Evolutionary conservation across 2,888 invertebrate species (phyloP), one percentile per base, ranked within the genome.

Genomic region (Timema cristinae): DNA sequence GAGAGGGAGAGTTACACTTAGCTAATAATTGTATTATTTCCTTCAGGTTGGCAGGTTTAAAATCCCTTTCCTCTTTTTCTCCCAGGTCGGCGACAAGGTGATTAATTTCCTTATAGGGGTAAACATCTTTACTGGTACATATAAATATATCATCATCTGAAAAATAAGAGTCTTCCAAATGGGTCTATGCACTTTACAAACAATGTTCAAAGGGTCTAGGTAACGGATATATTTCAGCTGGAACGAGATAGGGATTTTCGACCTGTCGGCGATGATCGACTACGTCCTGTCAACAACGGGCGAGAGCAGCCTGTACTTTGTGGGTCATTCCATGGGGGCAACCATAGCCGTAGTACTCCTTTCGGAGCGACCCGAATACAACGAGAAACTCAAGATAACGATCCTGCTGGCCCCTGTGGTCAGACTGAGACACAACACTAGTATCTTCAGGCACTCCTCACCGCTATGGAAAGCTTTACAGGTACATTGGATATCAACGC

Each of bases 261-360:
- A 87, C 77, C 75, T 87, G 13, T 85, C 86, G 2, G 84, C 86
- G 0, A 84, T 83, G 79, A 79, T 88, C 50, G 82, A 87, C 76
- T 82, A 83, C 76, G 81, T 84, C 6, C 77, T 86, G 68, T 76
- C 78, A 2, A 74, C 73, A 7, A 84, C 86, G 0, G 80, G 81
- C 4, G 79, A 82, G 11, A 71, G 79, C 7, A 77, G 82, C 50
- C 72, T 87, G 13, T 81, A 81, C 74, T 87, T 85, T 77, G 78
- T 85, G 32, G 86, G 86, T 2, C 86, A 86, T 77, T 85, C 84
- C 9, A 86, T 87, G 80, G 86, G 85, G 16, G 79, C 79, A 7
- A 79, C 79, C 2, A 75, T 75, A 61, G 77, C 77, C 13, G 77
- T 75, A 50, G 78, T 77, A 6, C 73, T 75, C 67, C 75, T 76